Percentiles rank a stretch among this genome's conserved stretches.
Conservation (phyloP, 2,113 vertebrate species). For the Poecilia latipinna region DNA sequence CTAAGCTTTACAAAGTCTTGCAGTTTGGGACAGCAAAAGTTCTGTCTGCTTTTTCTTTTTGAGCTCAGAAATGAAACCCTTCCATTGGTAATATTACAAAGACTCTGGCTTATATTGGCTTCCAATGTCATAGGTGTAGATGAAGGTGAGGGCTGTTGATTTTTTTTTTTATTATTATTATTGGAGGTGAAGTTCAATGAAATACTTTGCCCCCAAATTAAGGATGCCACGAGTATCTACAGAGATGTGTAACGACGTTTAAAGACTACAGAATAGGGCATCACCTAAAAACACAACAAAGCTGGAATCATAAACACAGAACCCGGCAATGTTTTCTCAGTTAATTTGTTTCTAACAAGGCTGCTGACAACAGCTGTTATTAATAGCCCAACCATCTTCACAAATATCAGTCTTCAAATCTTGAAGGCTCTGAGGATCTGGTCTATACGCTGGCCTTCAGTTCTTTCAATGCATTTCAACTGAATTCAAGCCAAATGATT, state of each 20-base stretch:
- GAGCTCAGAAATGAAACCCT: slow-evolving; percentile 5
- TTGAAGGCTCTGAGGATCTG: too few relatives aligned
- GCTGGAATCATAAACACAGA: background rate
- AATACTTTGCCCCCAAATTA: background rate
- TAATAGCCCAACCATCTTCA: too few relatives aligned
- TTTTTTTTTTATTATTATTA: background rate
- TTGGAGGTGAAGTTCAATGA: slow-evolving; percentile 16
- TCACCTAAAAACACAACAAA: background rate
- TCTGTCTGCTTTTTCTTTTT: slow-evolving; percentile 27
- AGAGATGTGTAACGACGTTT: background rate
- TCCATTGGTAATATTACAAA: slow-evolving; percentile 11
- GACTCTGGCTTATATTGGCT: slow-evolving; percentile 20
- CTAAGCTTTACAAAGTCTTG: slow-evolving; percentile 33
- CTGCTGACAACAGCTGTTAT: background rate
- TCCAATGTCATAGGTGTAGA: slow-evolving; percentile 41
- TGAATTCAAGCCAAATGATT: too few relatives aligned
- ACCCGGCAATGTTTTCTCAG: background rate
- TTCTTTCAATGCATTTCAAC: too few relatives aligned
- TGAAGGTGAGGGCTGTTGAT: slow-evolving; percentile 9
- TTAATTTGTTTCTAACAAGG: background rate
- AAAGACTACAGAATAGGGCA: background rate
- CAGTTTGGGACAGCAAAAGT: slow-evolving; percentile 16
- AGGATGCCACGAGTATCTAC: background rate
- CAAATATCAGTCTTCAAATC: too few relatives aligned
- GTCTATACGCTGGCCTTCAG: too few relatives aligned